Evolutionary conservation across 2,888 invertebrate genomes (phyloP).

Genomic region (Holacanthella duospinosa): DNA sequence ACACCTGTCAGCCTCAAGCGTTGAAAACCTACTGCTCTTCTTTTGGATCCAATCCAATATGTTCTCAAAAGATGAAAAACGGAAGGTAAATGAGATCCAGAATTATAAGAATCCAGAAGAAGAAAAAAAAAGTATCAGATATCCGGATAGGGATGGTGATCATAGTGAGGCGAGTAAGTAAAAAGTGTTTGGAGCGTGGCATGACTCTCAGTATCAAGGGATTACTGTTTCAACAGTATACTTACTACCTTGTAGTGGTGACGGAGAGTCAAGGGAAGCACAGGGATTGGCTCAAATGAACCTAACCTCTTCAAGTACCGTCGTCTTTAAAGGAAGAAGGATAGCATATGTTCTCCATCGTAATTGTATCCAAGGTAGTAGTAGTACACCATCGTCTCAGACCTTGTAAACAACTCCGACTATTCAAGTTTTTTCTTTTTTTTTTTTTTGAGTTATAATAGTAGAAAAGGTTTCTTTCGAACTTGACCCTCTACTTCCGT

Average conservation of each 20-base stretch:
- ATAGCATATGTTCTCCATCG: neutral
- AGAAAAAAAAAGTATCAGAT: constrained; percentile 2
- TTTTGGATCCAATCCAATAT: neutral
- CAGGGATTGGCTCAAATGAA: no score
- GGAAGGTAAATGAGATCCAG: neutral
- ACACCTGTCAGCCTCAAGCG: neutral
- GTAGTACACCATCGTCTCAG: neutral
- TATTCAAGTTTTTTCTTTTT: no score
- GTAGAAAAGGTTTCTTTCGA: neutral
- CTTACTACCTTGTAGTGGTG: neutral
- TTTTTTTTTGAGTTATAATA: no score
- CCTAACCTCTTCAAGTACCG: neutral
- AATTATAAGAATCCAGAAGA: constrained; percentile 4
- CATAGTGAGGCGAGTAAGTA: neutral
- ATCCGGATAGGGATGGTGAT: neutral
- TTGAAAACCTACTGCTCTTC: neutral
- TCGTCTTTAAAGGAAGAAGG: neutral
- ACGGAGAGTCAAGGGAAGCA: neutral
- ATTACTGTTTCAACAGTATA: neutral
- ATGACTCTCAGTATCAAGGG: neutral
- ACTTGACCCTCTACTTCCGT: neutral
- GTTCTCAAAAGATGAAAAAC: neutral
- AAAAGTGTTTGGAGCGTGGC: neutral
- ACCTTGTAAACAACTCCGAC: neutral
- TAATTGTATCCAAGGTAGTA: constrained; percentile 1